Evolutionary conservation across 2,797 vertebrate genomes (phyloP), one percentile per base, ranked within the genome.

Genomic region (Paramormyrops hopkinsi): DNA sequence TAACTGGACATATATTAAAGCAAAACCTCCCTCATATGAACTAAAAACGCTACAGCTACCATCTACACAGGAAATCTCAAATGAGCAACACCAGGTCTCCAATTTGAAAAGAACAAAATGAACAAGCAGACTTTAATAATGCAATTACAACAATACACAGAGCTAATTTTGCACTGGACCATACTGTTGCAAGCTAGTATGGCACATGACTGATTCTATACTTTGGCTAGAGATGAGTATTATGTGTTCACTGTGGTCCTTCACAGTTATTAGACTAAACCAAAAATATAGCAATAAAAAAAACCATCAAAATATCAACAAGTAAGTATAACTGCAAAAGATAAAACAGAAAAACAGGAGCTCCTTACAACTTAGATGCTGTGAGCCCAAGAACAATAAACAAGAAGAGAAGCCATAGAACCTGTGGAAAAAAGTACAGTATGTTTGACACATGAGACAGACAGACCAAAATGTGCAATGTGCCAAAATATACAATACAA

Each of bases 351-450:
- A 17, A 62, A 62, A 65, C 41, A 50, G 82, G 19, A 59, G 44
- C 25, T 41, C 97, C 98, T 98, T 93, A 99, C 98, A 99, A 99
- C 73, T 98, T 98, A 1, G 97, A 98, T 0, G 98, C 98, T 0
- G 97, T 94, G 90, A 98, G 95, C 19, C 96, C 97, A 0, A 99
- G 97, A 90, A 98, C 93, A 88, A 97, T 19, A 87, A 99, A 99
- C 89, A 99, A 94, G 92, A 97, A 96, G 1, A 98, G 73, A 12
- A 99, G 95, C 98, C 98, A 99, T 73, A 97, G n/a, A n/a, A 94
- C 94, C 98, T 99, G 94, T 0, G 90, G 5, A 88, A 89, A 3
- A 46, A 84, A 29, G 46, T 48, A 50, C 82, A 48, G 41, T 19
- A 22, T 84, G 82, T 84, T 25, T 83, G 9, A 83, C 44, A 37